phyloP scores from a whole-genome alignment of 2,797 vertebrate genomes.

The Scyliorhinus canicula region DNA sequence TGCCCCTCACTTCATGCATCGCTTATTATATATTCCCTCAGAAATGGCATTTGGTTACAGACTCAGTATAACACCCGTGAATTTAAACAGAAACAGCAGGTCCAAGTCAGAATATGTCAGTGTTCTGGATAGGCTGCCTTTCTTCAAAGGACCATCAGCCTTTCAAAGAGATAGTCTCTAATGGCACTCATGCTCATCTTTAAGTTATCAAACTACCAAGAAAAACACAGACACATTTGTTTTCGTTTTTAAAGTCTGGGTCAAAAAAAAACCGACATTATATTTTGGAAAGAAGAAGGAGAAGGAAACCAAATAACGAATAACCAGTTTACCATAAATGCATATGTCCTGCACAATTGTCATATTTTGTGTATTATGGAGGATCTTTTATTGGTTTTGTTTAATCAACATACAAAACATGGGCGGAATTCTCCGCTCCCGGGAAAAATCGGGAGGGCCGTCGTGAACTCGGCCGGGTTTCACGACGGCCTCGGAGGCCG shows the following conservation, averaged over 20 bases:
- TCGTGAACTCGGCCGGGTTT: no score
- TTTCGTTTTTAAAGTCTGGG: not conserved
- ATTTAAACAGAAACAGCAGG: conserved; percentile 25
- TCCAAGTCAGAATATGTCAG: not conserved
- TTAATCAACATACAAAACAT: not conserved
- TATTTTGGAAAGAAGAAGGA: not conserved
- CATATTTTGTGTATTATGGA: no score
- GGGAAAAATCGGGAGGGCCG: no score
- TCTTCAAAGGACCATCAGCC: not conserved
- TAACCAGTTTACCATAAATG: not conserved
- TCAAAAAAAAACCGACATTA: not conserved
- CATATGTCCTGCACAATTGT: not conserved
- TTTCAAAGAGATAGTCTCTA: not conserved
- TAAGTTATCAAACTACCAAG: conserved; percentile 19
- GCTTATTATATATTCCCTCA: conserved; percentile 47
- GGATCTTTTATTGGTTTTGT: not conserved
- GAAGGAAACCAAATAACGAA: not conserved
- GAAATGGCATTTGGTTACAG: conserved; percentile 56
- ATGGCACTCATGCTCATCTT: not conserved
- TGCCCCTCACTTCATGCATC: conserved; percentile 52
- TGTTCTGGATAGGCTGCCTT: not conserved
- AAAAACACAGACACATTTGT: not conserved
- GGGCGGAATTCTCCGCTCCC: no score
- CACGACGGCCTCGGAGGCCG: no score
- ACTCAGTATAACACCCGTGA: conserved; percentile 44